Percentiles rank a stretch among this genome's conserved stretches.
phyloP scores from a whole-genome alignment of 1,140 invertebrate genomes.

The Phocides pigmalion region DNA sequence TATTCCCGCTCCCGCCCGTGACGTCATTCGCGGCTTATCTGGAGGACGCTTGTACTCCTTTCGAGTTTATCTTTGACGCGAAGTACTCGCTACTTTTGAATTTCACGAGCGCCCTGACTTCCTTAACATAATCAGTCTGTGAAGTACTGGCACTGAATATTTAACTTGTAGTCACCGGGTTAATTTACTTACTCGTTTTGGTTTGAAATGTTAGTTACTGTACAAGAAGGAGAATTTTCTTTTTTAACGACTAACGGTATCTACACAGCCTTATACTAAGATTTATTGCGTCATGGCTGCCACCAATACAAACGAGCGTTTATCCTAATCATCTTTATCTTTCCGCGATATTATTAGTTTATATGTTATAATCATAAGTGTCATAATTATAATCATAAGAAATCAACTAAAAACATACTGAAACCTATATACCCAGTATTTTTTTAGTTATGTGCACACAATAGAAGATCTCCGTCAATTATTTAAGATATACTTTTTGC shows the following conservation, averaged over 20 bases:
- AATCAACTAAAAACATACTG: too few species aligned
- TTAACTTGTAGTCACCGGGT: slow-evolving; percentile 1
- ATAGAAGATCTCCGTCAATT: too few species aligned
- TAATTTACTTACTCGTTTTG: slow-evolving; percentile 14
- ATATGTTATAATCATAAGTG: too few species aligned
- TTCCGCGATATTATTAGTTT: too few species aligned
- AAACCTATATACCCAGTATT: too few species aligned
- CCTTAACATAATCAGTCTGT: slow-evolving; percentile 32
- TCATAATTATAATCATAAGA: too few species aligned
- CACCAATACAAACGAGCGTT: too few species aligned
- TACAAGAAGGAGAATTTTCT: neutral
- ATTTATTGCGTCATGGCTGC: too few species aligned
- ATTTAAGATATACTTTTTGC: neutral
- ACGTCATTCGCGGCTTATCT: slow-evolving; percentile 50
- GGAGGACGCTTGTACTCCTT: slow-evolving; percentile 45
- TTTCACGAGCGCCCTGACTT: slow-evolving; percentile 39
- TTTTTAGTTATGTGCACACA: too few species aligned
- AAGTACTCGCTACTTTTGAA: slow-evolving; percentile 52
- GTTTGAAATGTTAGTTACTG: slow-evolving; percentile 12
- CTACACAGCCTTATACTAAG: too few species aligned
- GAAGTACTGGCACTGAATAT: slow-evolving; percentile 23
- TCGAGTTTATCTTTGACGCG: slow-evolving; percentile 54
- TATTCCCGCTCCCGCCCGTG: slow-evolving; percentile 7
- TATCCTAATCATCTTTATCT: too few species aligned
- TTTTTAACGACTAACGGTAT: too few species aligned